Conservation (phyloP, 2,888 invertebrate genomes). For the Watsonalla cultraria region DNA sequence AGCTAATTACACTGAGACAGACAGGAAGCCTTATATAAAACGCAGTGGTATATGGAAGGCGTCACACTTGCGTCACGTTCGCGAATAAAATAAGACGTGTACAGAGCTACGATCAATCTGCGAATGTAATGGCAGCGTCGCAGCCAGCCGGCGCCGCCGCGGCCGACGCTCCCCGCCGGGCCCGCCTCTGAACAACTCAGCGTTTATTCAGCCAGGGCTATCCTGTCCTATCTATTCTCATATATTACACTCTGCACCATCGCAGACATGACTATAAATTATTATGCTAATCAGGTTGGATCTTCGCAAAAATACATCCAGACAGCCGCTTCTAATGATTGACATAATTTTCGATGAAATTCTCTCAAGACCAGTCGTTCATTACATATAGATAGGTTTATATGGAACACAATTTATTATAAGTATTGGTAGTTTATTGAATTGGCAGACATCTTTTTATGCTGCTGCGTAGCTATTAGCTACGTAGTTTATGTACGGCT, state of each 20-base stretch:
- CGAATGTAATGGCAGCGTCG: constrained; percentile 62
- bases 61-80: neutral
- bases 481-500: neutral
- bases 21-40: constrained; percentile 52
- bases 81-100: constrained; percentile 19
- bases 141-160: constrained; percentile 66
- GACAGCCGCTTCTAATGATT: constrained; percentile 2
- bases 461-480: neutral
- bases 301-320: constrained; percentile 14
- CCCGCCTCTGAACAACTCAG: constrained; percentile 37
- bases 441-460: neutral
- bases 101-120: constrained; percentile 66
- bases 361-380: neutral
- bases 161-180: constrained; percentile 49
- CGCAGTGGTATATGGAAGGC: constrained; percentile 34
- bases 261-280: constrained; percentile 32
- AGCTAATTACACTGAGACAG: constrained; percentile 32
- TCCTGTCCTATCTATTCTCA: constrained; percentile 17
- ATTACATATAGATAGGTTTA: neutral
- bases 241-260: constrained; percentile 22
- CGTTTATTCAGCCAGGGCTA: constrained; percentile 20
- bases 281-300: constrained; percentile 31
- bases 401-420: neutral
- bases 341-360: constrained; percentile 5
- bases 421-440: neutral